A percentile compares a stretch with the other conserved stretches of the same genome.
Conservation (phyloP, 2,797 vertebrate genomes). For the Orestias chungarensis region DNA sequence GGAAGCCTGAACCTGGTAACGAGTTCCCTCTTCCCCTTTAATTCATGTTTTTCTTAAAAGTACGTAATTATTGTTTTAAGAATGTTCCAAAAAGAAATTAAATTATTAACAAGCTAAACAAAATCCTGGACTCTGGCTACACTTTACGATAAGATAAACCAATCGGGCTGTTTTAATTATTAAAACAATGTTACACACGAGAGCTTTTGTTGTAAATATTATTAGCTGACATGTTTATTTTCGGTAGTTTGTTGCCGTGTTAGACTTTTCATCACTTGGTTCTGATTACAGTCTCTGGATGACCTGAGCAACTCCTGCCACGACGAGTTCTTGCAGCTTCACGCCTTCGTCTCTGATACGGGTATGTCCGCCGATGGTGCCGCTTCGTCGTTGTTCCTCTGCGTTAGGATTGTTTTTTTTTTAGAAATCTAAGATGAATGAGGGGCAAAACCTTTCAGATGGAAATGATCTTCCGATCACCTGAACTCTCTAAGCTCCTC, state of each 20-base stretch:
- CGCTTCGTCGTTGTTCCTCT: not conserved
- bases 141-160: too few species aligned
- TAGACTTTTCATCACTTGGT: constrained; percentile 8
- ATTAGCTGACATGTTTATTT: too few species aligned
- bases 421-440: not conserved
- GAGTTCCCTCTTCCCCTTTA: too few species aligned
- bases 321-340: constrained; percentile 90
- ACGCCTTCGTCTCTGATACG: constrained; percentile 96
- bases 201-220: too few species aligned
- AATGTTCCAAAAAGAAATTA: not conserved
- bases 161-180: not conserved
- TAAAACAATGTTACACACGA: too few species aligned
- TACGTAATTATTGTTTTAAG: not conserved
- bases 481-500: constrained; percentile 9
- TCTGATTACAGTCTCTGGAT: constrained; percentile 88
- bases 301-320: constrained; percentile 91
- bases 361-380: constrained; percentile 73
- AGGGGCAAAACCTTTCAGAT: not conserved
- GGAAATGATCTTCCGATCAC: not conserved
- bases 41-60: not conserved
- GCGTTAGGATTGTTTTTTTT: not conserved
- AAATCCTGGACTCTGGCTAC: not conserved
- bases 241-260: not conserved
- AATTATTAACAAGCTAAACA: not conserved
- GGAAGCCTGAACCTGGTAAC: constrained; percentile 96